Percentiles rank a stretch among this genome's conserved stretches.
phyloP scores from a whole-genome alignment of 2,888 invertebrate genomes.

The Diaperis boleti region DNA sequence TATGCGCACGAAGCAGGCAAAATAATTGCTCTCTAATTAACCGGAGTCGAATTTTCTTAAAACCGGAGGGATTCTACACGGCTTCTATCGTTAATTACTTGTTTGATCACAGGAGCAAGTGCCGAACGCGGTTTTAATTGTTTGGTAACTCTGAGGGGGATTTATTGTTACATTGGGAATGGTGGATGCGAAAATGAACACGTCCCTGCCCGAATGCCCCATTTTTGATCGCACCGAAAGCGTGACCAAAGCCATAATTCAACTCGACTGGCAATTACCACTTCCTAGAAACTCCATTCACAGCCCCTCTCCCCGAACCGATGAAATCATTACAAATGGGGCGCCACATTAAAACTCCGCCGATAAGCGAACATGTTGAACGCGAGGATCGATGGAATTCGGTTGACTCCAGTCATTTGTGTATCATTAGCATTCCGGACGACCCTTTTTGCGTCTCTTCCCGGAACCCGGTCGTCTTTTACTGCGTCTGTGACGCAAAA shows the following conservation, averaged over 20 bases:
- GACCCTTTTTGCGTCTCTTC: constrained; percentile 36
- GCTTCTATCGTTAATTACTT: constrained; percentile 17
- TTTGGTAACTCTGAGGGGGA: no score
- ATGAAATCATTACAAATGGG: constrained; percentile 30
- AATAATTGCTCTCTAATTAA: constrained; percentile 41
- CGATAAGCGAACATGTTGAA: constrained; percentile 37
- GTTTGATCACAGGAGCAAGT: constrained; percentile 14
- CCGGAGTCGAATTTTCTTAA: constrained; percentile 30
- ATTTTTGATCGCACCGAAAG: no score
- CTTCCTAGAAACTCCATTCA: no score
- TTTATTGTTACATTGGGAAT: no score
- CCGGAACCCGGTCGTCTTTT: constrained; percentile 26
- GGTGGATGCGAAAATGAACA: no score
- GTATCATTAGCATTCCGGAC: constrained; percentile 43
- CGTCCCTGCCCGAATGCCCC: no score
- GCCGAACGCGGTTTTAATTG: constrained; percentile 6
- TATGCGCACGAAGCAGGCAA: constrained; percentile 31
- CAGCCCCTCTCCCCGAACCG: neutral
- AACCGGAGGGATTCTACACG: constrained; percentile 12
- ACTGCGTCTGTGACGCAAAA: constrained; percentile 9
- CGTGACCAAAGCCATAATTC: no score
- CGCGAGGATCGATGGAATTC: constrained; percentile 37
- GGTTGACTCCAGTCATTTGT: constrained; percentile 46
- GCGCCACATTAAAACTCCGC: constrained; percentile 21
- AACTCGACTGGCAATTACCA: no score